phyloP scores from a whole-genome alignment of 2,797 vertebrate species.

The Notamacropus eugenii region DNA sequence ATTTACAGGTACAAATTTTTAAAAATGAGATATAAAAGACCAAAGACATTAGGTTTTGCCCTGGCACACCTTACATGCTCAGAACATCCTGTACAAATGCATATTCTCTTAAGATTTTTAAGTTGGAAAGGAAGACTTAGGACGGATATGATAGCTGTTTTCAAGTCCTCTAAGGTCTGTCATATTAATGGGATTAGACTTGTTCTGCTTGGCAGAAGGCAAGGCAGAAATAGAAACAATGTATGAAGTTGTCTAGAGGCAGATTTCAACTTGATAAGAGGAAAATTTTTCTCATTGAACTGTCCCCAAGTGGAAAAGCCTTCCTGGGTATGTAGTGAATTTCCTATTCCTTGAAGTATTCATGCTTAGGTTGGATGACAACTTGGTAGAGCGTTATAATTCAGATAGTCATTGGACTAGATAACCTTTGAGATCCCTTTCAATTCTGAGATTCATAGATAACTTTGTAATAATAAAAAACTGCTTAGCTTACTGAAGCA shows the following conservation, averaged over 20 bases:
- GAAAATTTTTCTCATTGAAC: background rate
- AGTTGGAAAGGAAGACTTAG: background rate
- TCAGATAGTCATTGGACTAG: background rate
- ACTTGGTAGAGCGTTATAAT: background rate
- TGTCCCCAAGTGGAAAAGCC: background rate
- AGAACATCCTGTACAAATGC: background rate
- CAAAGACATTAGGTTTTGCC: background rate
- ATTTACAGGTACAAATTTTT: background rate
- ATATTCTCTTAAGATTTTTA: background rate
- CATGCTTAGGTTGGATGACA: background rate
- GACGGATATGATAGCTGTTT: background rate
- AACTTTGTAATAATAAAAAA: background rate
- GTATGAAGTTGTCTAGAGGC: background rate
- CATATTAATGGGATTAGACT: slow-evolving; percentile 4
- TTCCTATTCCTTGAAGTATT: background rate
- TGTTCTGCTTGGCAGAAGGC: background rate
- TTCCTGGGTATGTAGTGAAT: background rate
- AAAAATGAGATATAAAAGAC: background rate
- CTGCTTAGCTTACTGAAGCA: background rate
- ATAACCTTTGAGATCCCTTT: background rate
- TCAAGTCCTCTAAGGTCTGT: background rate
- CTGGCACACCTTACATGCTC: background rate
- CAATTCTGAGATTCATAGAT: background rate
- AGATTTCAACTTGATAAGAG: background rate
- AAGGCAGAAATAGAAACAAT: background rate